Conservation (phyloP, 2,113 vertebrate species). For the Apistogramma diplotaenia region DNA sequence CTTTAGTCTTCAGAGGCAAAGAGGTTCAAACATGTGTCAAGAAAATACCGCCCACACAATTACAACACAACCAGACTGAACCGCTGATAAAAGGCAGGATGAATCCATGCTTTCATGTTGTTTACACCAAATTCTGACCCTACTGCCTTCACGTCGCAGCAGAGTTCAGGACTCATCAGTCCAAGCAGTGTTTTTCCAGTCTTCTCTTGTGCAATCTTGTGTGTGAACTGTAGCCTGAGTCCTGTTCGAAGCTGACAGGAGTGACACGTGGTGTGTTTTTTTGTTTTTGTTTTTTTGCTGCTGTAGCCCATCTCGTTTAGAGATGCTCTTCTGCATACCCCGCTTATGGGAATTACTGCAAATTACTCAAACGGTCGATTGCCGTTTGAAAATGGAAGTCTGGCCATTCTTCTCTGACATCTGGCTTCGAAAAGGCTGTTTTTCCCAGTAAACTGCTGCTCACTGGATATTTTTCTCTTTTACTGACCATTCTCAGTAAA, state of each 20-base stretch:
- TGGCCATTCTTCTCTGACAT: not conserved
- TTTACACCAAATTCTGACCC: too few species aligned
- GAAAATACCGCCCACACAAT: too few species aligned
- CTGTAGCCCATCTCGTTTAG: not conserved
- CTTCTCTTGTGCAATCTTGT: not conserved
- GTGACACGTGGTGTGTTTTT: too few species aligned
- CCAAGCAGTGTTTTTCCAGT: not conserved
- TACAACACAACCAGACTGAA: too few species aligned
- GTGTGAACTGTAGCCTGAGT: not conserved
- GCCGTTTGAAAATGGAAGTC: too few species aligned
- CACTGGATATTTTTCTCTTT: not conserved
- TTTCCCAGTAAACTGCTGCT: not conserved
- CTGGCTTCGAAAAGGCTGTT: not conserved
- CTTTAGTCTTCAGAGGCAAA: too few species aligned
- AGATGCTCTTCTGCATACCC: not conserved
- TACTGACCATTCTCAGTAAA: not conserved
- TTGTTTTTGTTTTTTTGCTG: not conserved
- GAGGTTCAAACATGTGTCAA: too few species aligned
- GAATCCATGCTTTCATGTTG: not conserved
- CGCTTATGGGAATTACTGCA: not conserved
- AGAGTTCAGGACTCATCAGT: not conserved
- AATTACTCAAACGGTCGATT: too few species aligned
- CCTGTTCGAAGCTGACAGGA: not conserved
- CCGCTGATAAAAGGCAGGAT: not conserved
- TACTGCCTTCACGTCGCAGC: fast-evolving